Base-by-base conservation (phyloP, 1,140 invertebrate species). In the Brachystomella parvula region DNA sequence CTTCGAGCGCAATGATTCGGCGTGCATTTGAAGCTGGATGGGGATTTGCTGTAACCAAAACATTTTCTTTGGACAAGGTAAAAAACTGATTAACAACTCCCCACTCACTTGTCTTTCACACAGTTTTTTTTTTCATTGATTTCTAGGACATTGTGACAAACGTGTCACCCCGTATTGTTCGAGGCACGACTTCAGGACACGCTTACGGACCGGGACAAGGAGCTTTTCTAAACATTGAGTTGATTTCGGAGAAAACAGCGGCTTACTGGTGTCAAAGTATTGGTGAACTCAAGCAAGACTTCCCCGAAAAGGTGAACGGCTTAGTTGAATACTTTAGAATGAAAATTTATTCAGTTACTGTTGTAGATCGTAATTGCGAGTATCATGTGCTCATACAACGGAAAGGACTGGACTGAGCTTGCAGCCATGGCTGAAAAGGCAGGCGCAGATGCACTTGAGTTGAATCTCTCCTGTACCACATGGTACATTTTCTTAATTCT, bases 401-500 rank as follows among this genome's bases (percentile, higher is more conserved):
- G 89, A 77, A 81, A 81, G 1, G 96, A 99, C 78, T 99, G 96
- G 96, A 86, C 79, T 24, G 82, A 87, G 75, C 76, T 98, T 35
- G 84, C 94, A 0, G 80, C 81, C 73, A 87, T 82, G 78, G 86
- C 92, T 3, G 91, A 92, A 79, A 81, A 83, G 2, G 84, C 92
- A 15, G 96, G 96, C 1, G 86, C 95, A 0, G 94, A 98, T 82
- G 94, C 92, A 0, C 79, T 99, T 2, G 96, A 99, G 78, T 78
- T 98, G 35, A 99, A 99, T 82, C 78, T 99, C 3, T 96, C 92
- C 0, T 98, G 96, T 80, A n/a, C 96, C 96, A 0, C 96, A 99
- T 80, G 96, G 49, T 53, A 96, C 26, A 97, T 98, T 92, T 94
- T 9, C 15, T 29, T 30, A 29, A 28, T 30, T 59, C 12, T 3